These are phyloP conservation scores for Myrmecophaga tridactyla DNA, from an alignment of 2,113 vertebrate species.

Conservation along the genomic window DNA sequence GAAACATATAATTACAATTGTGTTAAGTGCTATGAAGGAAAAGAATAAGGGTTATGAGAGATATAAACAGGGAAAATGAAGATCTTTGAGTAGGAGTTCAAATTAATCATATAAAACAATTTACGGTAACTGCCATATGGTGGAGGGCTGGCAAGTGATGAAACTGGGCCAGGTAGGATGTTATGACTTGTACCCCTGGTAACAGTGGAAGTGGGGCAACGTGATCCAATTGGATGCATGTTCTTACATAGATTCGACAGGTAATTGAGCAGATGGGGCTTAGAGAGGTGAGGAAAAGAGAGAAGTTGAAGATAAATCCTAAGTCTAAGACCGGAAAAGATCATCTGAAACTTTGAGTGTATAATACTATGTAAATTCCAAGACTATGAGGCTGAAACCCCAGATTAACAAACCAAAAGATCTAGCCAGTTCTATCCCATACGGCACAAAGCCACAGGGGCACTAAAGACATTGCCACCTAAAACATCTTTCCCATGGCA, in stretches of 20 bases:
- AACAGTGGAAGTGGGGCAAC: rapidly evolving
- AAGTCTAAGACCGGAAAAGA: neutral
- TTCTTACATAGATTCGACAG: neutral
- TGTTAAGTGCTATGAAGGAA: neutral
- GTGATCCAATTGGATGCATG: neutral
- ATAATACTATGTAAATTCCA: neutral
- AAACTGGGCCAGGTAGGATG: neutral
- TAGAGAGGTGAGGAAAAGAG: neutral
- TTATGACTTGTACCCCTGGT: neutral
- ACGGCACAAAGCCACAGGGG: neutral
- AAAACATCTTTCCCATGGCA: neutral
- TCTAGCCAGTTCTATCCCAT: neutral
- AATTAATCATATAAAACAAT: neutral
- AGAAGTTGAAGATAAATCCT: neutral
- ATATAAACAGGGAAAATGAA: neutral
- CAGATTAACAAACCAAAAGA: neutral
- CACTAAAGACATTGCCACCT: neutral
- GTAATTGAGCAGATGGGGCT: neutral
- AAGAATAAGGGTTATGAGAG: neutral
- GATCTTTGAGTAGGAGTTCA: neutral
- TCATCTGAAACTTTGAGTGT: neutral
- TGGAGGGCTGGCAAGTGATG: neutral
- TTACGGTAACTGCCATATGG: neutral
- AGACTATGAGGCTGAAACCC: neutral
- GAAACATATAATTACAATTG: neutral